A percentile compares a stretch with the other conserved stretches of the same genome.
phyloP scores from a whole-genome alignment of 2,113 vertebrate genomes.

The Eidolon helvum region DNA sequence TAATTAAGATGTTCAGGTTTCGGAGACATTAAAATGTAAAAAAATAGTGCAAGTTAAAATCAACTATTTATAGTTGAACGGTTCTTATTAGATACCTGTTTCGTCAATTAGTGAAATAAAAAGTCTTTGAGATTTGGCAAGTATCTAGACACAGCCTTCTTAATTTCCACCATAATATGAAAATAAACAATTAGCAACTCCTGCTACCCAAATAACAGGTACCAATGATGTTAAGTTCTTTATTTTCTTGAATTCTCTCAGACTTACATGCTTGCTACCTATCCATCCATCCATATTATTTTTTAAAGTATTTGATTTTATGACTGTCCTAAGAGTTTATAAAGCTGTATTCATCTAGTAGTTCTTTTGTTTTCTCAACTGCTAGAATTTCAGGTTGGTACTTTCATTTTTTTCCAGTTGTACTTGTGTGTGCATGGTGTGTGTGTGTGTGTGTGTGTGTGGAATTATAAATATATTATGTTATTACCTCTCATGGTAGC shows the following conservation, averaged over 20 bases:
- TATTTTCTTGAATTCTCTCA: conserved; percentile 4
- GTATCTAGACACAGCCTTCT: background rate
- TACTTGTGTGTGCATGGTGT: background rate
- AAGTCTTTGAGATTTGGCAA: conserved; percentile 6
- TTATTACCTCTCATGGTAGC: background rate
- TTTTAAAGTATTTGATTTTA: background rate
- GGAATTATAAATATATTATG: background rate
- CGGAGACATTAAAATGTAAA: conserved; percentile 5
- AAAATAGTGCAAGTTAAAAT: background rate
- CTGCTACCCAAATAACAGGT: background rate
- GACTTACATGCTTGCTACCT: background rate
- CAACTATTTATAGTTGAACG: background rate
- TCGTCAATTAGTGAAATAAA: background rate
- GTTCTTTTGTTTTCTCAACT: conserved; percentile 28
- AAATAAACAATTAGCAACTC: background rate
- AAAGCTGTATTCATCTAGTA: background rate
- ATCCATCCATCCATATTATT: background rate
- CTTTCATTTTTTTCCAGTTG: background rate
- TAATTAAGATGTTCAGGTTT: background rate
- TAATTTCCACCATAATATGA: conserved; percentile 6
- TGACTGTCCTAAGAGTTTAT: background rate
- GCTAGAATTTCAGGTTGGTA: background rate
- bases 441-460: background rate
- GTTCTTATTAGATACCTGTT: background rate
- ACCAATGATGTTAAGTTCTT: background rate